phyloP scores from a whole-genome alignment of 2,113 vertebrate genomes.

The Gymnocephalus cernua region DNA sequence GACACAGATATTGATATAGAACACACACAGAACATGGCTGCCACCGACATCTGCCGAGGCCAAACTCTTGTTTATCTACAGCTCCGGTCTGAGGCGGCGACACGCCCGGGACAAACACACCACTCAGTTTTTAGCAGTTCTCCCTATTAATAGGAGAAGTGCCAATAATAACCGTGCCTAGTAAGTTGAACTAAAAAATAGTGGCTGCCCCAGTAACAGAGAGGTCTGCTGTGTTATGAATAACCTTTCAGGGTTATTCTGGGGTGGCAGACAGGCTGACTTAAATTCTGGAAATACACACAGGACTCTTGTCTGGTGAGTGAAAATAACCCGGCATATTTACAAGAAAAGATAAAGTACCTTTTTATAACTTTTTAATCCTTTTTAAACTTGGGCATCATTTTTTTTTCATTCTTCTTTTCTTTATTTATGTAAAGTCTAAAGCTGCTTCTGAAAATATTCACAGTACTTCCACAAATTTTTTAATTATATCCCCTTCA shows the following conservation, averaged over 20 bases:
- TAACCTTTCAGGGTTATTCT: slow-evolving; percentile 73
- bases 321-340: slow-evolving; percentile 69
- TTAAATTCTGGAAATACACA: slow-evolving; percentile 68
- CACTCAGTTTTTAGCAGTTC: slow-evolving; percentile 80
- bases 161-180: slow-evolving; percentile 79
- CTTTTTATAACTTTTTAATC: slow-evolving; percentile 12
- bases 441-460: neutral
- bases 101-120: slow-evolving; percentile 76
- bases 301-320: slow-evolving; percentile 57
- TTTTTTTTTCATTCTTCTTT: neutral
- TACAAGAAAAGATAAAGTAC: slow-evolving; percentile 57
- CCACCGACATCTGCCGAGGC: slow-evolving; percentile 44
- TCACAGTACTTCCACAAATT: neutral
- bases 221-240: slow-evolving; percentile 64
- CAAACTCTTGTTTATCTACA: slow-evolving; percentile 65
- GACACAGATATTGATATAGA: slow-evolving; percentile 37
- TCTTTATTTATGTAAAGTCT: neutral
- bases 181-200: slow-evolving; percentile 76
- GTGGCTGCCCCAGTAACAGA: slow-evolving; percentile 77
- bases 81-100: slow-evolving; percentile 64
- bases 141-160: slow-evolving; percentile 81
- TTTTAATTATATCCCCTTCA: neutral
- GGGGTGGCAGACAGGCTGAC: slow-evolving; percentile 69
- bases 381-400: neutral
- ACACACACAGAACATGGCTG: slow-evolving; percentile 53